A percentile compares a stretch with the other conserved stretches of the same genome.
These are phyloP conservation scores for sheep (Ovis aries) DNA, from an alignment of 2,113 vertebrate genomes.

Conservation along the genomic window DNA sequence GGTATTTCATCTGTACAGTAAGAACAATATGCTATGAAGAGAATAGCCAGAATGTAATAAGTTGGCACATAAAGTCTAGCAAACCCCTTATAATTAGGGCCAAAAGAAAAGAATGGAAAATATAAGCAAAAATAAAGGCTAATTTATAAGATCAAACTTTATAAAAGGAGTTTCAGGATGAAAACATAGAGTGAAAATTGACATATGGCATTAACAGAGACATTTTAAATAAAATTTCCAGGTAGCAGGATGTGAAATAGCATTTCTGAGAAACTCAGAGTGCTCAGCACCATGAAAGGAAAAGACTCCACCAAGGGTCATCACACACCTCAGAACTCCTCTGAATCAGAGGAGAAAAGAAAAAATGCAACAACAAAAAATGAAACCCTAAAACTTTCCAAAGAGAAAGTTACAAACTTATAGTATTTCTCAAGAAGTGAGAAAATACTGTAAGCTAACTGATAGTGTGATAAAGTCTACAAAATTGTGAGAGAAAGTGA, in stretches of 20 bases:
- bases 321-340: background rate
- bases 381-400: background rate
- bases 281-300: background rate
- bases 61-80: background rate
- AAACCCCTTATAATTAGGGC: background rate
- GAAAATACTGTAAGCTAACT: background rate
- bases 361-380: background rate
- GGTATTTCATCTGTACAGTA: background rate
- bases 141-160: background rate
- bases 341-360: background rate
- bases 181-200: background rate
- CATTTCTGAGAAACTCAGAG: background rate
- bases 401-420: background rate
- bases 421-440: background rate
- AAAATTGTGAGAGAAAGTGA: background rate
- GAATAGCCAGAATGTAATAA: background rate
- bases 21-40: background rate
- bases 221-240: background rate
- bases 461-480: background rate
- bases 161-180: background rate
- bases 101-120: background rate
- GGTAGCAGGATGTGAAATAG: background rate
- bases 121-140: constrained; percentile 4
- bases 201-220: background rate
- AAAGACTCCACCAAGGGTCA: background rate